A percentile compares a stretch with the other conserved stretches of the same genome.
These are phyloP conservation scores for Charaxes varanes DNA, from an alignment of 1,140 invertebrate genomes.

Conservation along the genomic window DNA sequence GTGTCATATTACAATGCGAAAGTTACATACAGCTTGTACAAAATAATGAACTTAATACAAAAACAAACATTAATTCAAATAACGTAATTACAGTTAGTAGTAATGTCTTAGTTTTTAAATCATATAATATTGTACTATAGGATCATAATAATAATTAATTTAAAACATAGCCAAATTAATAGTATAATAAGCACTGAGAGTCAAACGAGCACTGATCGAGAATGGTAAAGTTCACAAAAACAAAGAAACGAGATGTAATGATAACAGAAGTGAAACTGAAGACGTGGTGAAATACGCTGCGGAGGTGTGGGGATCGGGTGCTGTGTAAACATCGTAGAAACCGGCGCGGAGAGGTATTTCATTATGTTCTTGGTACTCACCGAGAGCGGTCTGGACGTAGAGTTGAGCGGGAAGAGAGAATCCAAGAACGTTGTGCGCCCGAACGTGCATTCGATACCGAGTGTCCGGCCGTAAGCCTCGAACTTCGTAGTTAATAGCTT, in stretches of 20 bases:
- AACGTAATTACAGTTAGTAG: conserved; percentile 16
- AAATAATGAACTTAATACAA: conserved; percentile 11
- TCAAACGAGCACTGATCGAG: conserved; percentile 15
- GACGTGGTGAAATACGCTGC: conserved; percentile 33
- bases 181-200: conserved; percentile 14
- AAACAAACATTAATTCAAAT: conserved; percentile 13
- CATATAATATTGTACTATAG: conserved; percentile 19
- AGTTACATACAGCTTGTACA: conserved; percentile 9
- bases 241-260: conserved; percentile 28
- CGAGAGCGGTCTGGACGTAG: conserved; percentile 87
- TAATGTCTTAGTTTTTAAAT: conserved; percentile 4
- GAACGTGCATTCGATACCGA: conserved; percentile 86
- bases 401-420: conserved; percentile 83
- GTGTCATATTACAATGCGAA: conserved; percentile 8
- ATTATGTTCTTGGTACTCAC: conserved; percentile 78
- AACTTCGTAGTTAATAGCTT: conserved; percentile 80
- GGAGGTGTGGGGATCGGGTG: conserved; percentile 45
- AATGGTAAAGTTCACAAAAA: conserved; percentile 34
- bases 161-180: conserved; percentile 16
- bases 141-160: conserved; percentile 8
- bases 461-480: conserved; percentile 82
- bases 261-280: conserved; percentile 34
- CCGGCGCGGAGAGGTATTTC: conserved; percentile 62
- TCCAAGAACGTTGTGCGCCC: conserved; percentile 90
- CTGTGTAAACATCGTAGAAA: conserved; percentile 69